These are phyloP conservation scores for Tachina grossa DNA, from an alignment of 2,888 invertebrate genomes.

Conservation along the genomic window DNA sequence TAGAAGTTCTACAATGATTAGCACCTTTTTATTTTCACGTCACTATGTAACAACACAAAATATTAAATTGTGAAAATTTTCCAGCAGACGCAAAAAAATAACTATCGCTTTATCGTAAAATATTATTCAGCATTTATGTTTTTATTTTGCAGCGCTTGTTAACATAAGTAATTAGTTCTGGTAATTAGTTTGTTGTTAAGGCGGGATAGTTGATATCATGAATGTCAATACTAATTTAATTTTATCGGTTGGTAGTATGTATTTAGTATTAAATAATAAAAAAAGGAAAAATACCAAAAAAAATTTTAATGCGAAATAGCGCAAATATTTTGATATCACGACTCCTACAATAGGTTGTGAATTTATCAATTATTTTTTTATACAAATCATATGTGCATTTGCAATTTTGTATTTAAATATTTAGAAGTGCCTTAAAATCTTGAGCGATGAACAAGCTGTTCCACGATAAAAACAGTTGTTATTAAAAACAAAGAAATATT, in stretches of 20 bases:
- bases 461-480: too few relatives aligned
- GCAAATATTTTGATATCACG: too few relatives aligned
- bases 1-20: too few relatives aligned
- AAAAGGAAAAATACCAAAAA: not conserved
- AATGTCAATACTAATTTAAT: constrained; percentile 3
- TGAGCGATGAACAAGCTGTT: too few relatives aligned
- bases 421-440: too few relatives aligned
- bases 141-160: not conserved
- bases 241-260: not conserved
- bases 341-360: too few relatives aligned
- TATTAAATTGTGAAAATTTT: not conserved
- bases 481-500: too few relatives aligned
- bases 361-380: too few relatives aligned
- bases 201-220: not conserved
- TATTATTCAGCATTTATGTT: not conserved
- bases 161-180: constrained; percentile 1
- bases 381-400: too few relatives aligned
- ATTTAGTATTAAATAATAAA: not conserved
- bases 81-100: not conserved
- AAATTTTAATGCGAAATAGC: not conserved
- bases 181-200: constrained; percentile 6
- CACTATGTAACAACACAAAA: too few relatives aligned
- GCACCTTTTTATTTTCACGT: too few relatives aligned
- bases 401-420: too few relatives aligned
- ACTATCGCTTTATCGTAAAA: not conserved